Conservation (phyloP, 2,113 vertebrate species). For the Abramis brama region DNA sequence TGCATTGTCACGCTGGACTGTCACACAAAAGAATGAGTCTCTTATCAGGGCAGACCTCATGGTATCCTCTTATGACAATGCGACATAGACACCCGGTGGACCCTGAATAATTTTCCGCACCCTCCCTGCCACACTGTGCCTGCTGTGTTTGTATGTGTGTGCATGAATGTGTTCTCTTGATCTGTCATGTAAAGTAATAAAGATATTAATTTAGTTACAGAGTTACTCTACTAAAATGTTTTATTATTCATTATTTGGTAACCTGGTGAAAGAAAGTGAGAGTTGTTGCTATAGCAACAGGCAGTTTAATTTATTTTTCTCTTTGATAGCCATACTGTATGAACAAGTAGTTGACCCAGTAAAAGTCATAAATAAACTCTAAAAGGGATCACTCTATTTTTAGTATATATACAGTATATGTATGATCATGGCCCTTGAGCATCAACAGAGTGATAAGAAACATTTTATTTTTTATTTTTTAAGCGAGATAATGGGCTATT, state of each 20-base stretch:
- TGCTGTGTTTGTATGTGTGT: slow-evolving; percentile 31
- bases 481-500: not conserved
- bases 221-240: slow-evolving; percentile 10
- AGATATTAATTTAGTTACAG: not conserved
- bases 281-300: slow-evolving; percentile 68
- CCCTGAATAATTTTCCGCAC: not conserved
- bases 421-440: not conserved
- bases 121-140: not conserved
- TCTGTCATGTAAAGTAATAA: not conserved
- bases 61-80: slow-evolving; percentile 22
- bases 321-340: slow-evolving; percentile 50
- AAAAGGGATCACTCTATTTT: slow-evolving; percentile 12
- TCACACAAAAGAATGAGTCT: not conserved
- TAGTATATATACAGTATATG: not conserved
- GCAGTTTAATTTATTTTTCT: slow-evolving; percentile 64
- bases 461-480: not conserved
- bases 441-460: not conserved
- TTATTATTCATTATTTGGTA: slow-evolving; percentile 39
- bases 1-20: slow-evolving; percentile 24
- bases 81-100: not conserved
- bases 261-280: slow-evolving; percentile 51
- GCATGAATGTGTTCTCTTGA: not conserved
- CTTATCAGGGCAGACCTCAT: slow-evolving; percentile 46
- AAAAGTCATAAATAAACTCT: slow-evolving; percentile 10
- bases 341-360: slow-evolving; percentile 18